Evolutionary conservation across 2,888 invertebrate species (phyloP).

Genomic region (Maniola hyperantus): DNA sequence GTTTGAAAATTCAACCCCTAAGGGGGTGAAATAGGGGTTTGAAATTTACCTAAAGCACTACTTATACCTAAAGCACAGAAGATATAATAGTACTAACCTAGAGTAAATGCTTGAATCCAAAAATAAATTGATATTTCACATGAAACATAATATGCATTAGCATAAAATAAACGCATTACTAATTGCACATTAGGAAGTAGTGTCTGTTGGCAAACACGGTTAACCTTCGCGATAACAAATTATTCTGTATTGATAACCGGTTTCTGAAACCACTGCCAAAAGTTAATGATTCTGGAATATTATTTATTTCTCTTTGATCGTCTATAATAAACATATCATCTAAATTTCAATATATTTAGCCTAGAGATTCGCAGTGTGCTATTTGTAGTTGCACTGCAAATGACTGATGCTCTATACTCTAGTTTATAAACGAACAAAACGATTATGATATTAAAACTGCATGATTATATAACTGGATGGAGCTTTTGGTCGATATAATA

Average conservation of each 20-base stretch:
- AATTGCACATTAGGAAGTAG: slow-evolving; percentile 9
- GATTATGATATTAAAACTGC: too few relatives aligned
- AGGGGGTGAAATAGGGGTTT: too few relatives aligned
- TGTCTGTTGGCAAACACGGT: slow-evolving; percentile 21
- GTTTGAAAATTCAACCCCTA: too few relatives aligned
- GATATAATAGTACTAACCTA: slow-evolving; percentile 18
- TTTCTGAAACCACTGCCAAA: neutral
- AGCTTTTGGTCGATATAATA: too few relatives aligned
- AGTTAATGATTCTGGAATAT: neutral
- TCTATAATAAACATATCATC: neutral
- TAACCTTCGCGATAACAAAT: neutral
- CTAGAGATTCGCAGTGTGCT: neutral
- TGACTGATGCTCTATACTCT: neutral
- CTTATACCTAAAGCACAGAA: too few relatives aligned
- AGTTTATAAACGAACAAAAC: too few relatives aligned
- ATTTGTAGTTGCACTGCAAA: neutral
- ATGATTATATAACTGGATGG: too few relatives aligned
- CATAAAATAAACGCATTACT: slow-evolving; percentile 15
- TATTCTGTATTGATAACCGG: neutral
- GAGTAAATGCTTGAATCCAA: slow-evolving; percentile 8
- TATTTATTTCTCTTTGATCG: neutral
- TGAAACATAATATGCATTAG: slow-evolving; percentile 16
- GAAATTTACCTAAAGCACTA: too few relatives aligned
- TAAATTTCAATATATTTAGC: neutral
- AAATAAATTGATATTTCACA: slow-evolving; percentile 10